A percentile compares a stretch with the other conserved stretches of the same genome.
These are phyloP conservation scores for Kryptopterus vitreolus DNA, from an alignment of 2,797 vertebrate genomes.

Conservation along the genomic window DNA sequence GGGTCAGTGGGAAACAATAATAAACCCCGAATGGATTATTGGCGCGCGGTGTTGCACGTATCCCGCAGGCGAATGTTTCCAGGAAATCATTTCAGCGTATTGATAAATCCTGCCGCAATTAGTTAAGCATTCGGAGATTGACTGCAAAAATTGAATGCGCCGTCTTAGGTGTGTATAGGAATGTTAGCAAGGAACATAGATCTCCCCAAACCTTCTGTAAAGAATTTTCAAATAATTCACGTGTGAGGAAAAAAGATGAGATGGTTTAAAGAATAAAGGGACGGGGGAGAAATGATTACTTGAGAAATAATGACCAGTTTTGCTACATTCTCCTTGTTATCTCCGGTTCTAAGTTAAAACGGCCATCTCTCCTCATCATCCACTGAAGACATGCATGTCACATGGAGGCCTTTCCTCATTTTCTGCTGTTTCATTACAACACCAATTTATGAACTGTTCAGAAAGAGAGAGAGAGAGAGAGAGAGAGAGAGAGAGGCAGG, in stretches of 20 bases:
- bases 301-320: background rate
- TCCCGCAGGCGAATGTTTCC: background rate
- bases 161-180: too few relatives aligned
- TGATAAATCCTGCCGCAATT: conserved; percentile 6
- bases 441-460: conserved; percentile 46
- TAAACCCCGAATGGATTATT: background rate
- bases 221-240: background rate
- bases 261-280: background rate
- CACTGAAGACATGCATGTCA: conserved; percentile 21
- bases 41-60: background rate
- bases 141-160: background rate
- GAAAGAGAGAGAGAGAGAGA: conserved; percentile 37
- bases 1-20: conserved; percentile 12
- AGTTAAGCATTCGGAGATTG: conserved; percentile 9
- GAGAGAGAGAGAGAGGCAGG: conserved; percentile 32
- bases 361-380: conserved; percentile 27
- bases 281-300: background rate
- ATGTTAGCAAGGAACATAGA: background rate
- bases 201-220: too few relatives aligned
- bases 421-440: conserved; percentile 51
- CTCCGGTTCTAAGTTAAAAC: background rate
- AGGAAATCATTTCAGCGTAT: background rate
- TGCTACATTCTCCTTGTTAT: background rate
- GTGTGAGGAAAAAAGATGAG: background rate
- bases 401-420: conserved; percentile 36